Evolutionary conservation across 2,888 invertebrate genomes (phyloP), one percentile per base, ranked within the genome.

Genomic region (Elaeidobius kamerunicus): DNA sequence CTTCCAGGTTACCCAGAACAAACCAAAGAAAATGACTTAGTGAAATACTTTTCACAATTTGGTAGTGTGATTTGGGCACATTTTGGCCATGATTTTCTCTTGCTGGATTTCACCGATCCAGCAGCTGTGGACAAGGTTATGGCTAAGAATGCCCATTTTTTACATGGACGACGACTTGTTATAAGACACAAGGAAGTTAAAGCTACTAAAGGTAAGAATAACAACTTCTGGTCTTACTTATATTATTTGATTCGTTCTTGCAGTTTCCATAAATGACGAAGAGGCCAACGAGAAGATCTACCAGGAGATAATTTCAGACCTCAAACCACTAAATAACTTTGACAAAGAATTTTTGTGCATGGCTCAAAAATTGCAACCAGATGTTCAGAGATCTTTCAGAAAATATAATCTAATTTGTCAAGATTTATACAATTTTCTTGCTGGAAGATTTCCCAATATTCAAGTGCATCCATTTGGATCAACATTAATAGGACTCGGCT

Each of bases 391-490:
- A 51, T 53, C 60, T 30, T 30, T 50, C 6, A 52, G 60, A n/a
- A 62, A 62, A 7, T 71, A 76, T 50, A 60, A 67, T 35, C 27
- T 44, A 16, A 70, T 80, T 12, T 80, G 78, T 60, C 46, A 55
- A 0, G 78, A 80, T 65, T 58, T 80, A 17, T 73, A 76, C 64
- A 34, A 27, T 1, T 68, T 66, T 3, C 62, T 80, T 52, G 69
- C 67, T 51, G 48, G 54, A 3, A 60, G 61, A 23, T 80, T 76
- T 73, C 76, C 75, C 3, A 70, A 73, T 9, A 74, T 73, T 56
- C 60, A 61, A 32, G 74, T 78, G 2, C 69, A 75, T 54, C 81
- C 83, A 2, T 91, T 88, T 72, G 90, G 91, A 2, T 90, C 90
- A 0, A 81, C 85, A 27, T 78, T 84, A 1, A 86, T 83, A 1